A percentile compares a stretch with the other conserved stretches of the same genome.
These are phyloP conservation scores for Meghimatium bilineatum DNA, from an alignment of 2,888 invertebrate genomes.

Conservation along the genomic window DNA sequence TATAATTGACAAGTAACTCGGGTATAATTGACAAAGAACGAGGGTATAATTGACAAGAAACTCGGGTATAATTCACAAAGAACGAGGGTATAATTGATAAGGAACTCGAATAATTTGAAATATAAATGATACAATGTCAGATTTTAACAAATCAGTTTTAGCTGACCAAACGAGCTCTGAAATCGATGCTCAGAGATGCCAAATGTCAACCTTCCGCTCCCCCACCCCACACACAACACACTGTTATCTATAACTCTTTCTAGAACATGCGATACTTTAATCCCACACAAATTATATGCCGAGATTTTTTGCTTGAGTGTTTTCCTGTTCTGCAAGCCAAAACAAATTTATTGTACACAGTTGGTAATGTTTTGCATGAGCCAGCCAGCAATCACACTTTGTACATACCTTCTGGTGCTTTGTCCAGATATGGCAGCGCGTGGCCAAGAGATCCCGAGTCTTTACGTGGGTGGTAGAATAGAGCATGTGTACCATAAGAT, in stretches of 20 bases:
- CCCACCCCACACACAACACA: too few relatives aligned
- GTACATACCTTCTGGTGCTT: neutral
- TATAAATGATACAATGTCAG: too few relatives aligned
- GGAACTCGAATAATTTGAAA: too few relatives aligned
- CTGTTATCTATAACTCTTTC: neutral
- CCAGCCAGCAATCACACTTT: neutral
- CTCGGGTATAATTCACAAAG: too few relatives aligned
- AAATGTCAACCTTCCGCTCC: neutral
- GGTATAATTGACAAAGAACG: too few relatives aligned
- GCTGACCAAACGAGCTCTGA: neutral
- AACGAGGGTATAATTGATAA: too few relatives aligned
- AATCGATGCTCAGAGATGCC: neutral
- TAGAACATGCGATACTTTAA: neutral
- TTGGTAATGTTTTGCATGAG: neutral
- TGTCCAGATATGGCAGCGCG: neutral
- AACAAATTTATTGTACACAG: conserved; percentile 9
- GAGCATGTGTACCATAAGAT: conserved; percentile 6
- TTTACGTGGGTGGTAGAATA: conserved; percentile 5
- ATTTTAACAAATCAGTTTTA: neutral
- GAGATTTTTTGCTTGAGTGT: neutral
- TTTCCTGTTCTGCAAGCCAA: neutral
- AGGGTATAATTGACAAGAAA: too few relatives aligned
- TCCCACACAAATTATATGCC: neutral
- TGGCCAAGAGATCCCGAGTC: neutral
- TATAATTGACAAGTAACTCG: too few relatives aligned